A percentile compares a stretch with the other conserved stretches of the same genome.
Evolutionary conservation across 2,888 invertebrate species (phyloP).

Genomic region (Drosophila bunnanda): DNA sequence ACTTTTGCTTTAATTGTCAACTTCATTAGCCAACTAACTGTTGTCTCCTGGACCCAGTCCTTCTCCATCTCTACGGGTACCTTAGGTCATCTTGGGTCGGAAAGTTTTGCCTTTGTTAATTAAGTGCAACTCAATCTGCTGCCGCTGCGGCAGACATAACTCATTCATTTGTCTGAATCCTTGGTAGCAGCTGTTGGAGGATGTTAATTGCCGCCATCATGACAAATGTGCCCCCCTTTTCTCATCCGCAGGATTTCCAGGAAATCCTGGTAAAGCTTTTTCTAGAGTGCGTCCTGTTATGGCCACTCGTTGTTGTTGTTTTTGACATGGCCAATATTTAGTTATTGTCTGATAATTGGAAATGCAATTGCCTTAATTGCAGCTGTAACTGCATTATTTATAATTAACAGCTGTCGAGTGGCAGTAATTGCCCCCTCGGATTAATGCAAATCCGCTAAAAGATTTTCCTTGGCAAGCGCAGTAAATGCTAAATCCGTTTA

Average conservation of each 20-base stretch:
- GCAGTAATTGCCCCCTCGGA: slow-evolving; percentile 21
- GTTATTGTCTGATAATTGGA: slow-evolving; percentile 36
- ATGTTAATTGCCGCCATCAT: slow-evolving; percentile 42
- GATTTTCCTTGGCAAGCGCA: slow-evolving; percentile 14
- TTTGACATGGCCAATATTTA: slow-evolving; percentile 16
- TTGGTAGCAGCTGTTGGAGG: slow-evolving; percentile 35
- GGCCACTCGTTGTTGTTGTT: slow-evolving; percentile 14
- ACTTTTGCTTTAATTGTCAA: slow-evolving; percentile 40
- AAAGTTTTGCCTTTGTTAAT: slow-evolving; percentile 55
- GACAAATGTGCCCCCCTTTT: slow-evolving; percentile 19
- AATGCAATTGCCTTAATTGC: slow-evolving; percentile 48
- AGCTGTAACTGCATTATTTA: slow-evolving; percentile 35
- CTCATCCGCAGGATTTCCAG: background rate
- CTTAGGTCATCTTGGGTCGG: slow-evolving; percentile 27
- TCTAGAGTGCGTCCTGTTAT: slow-evolving; percentile 4
- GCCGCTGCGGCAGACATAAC: slow-evolving; percentile 39
- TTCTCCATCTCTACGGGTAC: background rate
- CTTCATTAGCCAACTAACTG: slow-evolving; percentile 42
- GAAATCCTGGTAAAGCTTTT: background rate
- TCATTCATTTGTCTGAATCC: slow-evolving; percentile 37
- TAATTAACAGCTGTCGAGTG: slow-evolving; percentile 31
- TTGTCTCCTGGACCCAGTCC: slow-evolving; percentile 4
- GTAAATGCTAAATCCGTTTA: slow-evolving; percentile 21
- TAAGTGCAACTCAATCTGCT: slow-evolving; percentile 58
- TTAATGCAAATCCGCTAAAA: slow-evolving; percentile 24